phyloP scores from a whole-genome alignment of 2,888 invertebrate species.

The Schrankia costaestrigalis region DNA sequence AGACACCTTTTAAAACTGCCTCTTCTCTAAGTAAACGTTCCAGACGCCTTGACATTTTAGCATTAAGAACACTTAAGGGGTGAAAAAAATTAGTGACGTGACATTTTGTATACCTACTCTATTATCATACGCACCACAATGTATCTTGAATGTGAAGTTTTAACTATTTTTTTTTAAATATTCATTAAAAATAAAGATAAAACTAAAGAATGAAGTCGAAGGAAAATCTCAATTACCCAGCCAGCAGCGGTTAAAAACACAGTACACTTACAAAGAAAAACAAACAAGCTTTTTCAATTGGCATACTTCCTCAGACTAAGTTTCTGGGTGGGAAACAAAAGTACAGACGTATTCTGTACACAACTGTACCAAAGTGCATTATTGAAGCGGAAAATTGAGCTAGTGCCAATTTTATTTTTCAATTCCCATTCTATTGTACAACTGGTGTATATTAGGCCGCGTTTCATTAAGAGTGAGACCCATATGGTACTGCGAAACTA shows the following conservation, averaged over 20 bases:
- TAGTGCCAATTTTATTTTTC: conserved; percentile 71
- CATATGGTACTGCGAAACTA: conserved; percentile 24
- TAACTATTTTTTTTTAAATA: not conserved
- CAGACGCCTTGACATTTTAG: not conserved
- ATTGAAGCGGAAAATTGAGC: conserved; percentile 67
- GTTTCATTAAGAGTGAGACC: conserved; percentile 26
- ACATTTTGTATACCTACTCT: too few relatives aligned
- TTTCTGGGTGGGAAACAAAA: conserved; percentile 43
- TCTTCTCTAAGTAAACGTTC: not conserved
- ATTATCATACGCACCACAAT: too few relatives aligned
- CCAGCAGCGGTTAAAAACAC: conserved; percentile 28
- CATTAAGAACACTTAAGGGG: not conserved
- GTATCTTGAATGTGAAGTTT: not conserved
- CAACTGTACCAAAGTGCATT: conserved; percentile 59
- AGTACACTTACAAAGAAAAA: conserved; percentile 44
- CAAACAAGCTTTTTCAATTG: conserved; percentile 57
- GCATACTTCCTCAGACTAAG: conserved; percentile 54
- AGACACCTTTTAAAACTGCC: too few relatives aligned
- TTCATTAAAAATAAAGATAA: not conserved
- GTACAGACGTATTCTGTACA: conserved; percentile 38
- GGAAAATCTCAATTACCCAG: conserved; percentile 26
- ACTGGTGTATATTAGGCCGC: conserved; percentile 30
- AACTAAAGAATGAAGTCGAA: conserved; percentile 9
- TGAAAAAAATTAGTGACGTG: too few relatives aligned
- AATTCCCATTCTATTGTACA: conserved; percentile 40